These are phyloP conservation scores for Hydrophis major DNA, from an alignment of 2,797 vertebrate genomes.

Conservation along the genomic window DNA sequence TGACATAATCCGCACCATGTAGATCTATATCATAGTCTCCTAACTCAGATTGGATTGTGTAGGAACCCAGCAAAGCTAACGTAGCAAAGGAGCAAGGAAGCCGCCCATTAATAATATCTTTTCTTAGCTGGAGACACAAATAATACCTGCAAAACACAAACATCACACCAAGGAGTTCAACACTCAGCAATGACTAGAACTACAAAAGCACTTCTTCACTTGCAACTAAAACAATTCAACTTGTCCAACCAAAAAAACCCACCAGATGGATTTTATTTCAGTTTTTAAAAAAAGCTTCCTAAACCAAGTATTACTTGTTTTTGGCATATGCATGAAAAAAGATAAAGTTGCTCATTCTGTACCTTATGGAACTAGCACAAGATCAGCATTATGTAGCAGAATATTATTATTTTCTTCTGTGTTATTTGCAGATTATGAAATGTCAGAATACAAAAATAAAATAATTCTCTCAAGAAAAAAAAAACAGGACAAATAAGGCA, in stretches of 20 bases:
- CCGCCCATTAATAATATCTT: slow-evolving; percentile 86
- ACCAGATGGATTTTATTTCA: fast-evolving
- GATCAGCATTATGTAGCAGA: not conserved
- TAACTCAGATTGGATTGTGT: slow-evolving; percentile 92
- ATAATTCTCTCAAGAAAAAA: not conserved
- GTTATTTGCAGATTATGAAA: not conserved
- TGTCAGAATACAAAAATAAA: not conserved
- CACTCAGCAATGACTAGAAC: not conserved
- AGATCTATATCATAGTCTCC: slow-evolving; percentile 92
- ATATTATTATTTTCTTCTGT: not conserved
- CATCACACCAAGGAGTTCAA: not conserved
- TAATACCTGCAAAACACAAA: slow-evolving; percentile 80
- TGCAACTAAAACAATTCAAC: not conserved
- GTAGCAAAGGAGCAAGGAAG: slow-evolving; percentile 97
- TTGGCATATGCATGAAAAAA: not conserved
- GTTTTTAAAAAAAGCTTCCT: not conserved
- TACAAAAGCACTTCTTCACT: not conserved
- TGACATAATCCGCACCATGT: slow-evolving; percentile 85
- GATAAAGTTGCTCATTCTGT: not conserved
- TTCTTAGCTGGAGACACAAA: slow-evolving; percentile 92
- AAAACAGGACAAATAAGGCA: not conserved
- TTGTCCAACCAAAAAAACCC: not conserved
- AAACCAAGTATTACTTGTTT: not conserved
- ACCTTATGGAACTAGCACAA: not conserved
- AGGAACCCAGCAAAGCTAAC: slow-evolving; percentile 90